phyloP scores from a whole-genome alignment of 2,888 invertebrate species.

The Tenthredo scrophulariae region DNA sequence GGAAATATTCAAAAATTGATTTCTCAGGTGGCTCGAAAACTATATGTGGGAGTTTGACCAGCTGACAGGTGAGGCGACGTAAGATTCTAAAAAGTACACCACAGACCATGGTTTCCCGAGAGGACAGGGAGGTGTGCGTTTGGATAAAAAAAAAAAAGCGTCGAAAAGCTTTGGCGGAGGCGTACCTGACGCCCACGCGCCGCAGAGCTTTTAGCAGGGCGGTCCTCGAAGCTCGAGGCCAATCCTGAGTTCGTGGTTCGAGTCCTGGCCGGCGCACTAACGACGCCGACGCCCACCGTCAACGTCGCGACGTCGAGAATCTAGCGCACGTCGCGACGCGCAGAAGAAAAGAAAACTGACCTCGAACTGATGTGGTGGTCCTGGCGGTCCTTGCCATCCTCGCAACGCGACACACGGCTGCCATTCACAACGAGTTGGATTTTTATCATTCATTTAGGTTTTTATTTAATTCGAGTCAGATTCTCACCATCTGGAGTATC shows the following conservation, averaged over 20 bases:
- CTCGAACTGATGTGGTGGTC: conserved; percentile 64
- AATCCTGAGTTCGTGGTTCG: conserved; percentile 74
- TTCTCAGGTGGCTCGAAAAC: background rate
- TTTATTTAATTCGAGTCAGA: background rate
- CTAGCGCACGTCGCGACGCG: conserved; percentile 72
- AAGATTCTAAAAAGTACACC: conserved; percentile 30
- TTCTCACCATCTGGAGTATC: background rate
- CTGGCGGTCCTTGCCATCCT: background rate
- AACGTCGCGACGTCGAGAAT: conserved; percentile 59
- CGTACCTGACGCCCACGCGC: conserved; percentile 76
- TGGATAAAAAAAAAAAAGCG: conserved; percentile 57
- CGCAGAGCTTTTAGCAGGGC: conserved; percentile 74
- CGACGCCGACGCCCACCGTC: conserved; percentile 74
- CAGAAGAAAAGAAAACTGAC: conserved; percentile 77
- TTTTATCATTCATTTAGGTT: background rate
- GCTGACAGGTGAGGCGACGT: conserved; percentile 30
- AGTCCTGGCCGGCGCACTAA: conserved; percentile 74
- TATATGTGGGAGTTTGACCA: background rate
- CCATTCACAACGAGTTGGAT: background rate
- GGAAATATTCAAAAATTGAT: background rate
- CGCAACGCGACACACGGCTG: background rate
- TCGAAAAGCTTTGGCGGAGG: conserved; percentile 65
- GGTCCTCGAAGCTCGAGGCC: conserved; percentile 74
- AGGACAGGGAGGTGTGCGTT: conserved; percentile 15
- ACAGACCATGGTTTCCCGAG: conserved; percentile 37